phyloP scores from a whole-genome alignment of 1,140 invertebrate genomes.

The Caenorhabditis remanei region DNA sequence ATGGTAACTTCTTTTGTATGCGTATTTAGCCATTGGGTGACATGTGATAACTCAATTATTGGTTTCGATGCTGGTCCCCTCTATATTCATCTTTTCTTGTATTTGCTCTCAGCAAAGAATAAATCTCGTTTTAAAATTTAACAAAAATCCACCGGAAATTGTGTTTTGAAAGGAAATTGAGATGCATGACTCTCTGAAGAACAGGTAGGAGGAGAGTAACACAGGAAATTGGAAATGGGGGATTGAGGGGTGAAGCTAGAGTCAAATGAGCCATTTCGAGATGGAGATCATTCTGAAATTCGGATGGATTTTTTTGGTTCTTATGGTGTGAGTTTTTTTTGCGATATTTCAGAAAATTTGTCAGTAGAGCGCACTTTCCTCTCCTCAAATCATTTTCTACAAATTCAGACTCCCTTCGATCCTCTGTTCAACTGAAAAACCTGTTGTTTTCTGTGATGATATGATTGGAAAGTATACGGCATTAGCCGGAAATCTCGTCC shows the following conservation, averaged over 20 bases:
- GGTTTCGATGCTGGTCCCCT: conserved; percentile 8
- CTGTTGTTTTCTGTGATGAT: conserved; percentile 29
- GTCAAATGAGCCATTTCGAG: background rate
- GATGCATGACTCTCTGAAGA: background rate
- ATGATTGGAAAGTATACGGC: conserved; percentile 6
- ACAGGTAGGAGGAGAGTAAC: background rate
- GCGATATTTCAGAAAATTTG: too few species aligned
- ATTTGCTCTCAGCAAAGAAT: background rate
- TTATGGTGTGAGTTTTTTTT: conserved; percentile 9
- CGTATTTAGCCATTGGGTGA: too few species aligned
- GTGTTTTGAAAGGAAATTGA: background rate
- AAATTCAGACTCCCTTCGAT: background rate
- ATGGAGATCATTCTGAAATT: conserved; percentile 6
- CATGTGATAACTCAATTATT: background rate
- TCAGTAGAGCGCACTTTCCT: too few species aligned
- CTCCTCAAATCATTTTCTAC: too few species aligned
- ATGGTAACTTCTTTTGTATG: too few species aligned
- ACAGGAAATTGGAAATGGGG: background rate
- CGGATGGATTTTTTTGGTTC: background rate
- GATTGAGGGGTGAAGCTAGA: background rate
- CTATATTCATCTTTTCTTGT: background rate
- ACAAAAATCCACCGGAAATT: too few species aligned
- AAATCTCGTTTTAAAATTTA: background rate
- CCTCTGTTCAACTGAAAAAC: background rate
- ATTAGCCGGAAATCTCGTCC: background rate